Percentiles rank a stretch among this genome's conserved stretches.
phyloP scores from a whole-genome alignment of 2,888 invertebrate genomes.

The Volucella zonaria region DNA sequence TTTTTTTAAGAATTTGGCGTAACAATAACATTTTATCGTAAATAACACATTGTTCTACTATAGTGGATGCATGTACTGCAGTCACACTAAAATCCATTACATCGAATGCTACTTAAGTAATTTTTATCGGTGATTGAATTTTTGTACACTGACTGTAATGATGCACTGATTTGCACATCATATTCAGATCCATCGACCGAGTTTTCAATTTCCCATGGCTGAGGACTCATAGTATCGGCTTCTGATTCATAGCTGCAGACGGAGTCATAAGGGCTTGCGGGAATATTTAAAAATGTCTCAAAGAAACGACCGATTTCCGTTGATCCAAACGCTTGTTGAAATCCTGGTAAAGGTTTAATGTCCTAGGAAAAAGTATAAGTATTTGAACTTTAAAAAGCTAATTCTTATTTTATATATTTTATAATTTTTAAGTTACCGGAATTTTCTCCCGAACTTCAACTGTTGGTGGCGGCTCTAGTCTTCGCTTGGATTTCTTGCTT shows the following conservation, averaged over 20 bases:
- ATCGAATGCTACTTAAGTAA: conserved; percentile 76
- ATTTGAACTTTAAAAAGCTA: neutral
- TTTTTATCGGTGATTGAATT: conserved; percentile 70
- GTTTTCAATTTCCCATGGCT: conserved; percentile 76
- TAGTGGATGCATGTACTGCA: neutral
- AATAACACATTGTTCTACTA: neutral
- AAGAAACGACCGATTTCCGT: conserved; percentile 93
- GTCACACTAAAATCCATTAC: conserved; percentile 75
- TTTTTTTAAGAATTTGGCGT: conserved; percentile 50
- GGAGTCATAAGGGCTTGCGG: conserved; percentile 78
- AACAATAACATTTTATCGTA: conserved; percentile 45
- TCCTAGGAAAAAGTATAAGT: conserved; percentile 75
- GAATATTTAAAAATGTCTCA: conserved; percentile 85
- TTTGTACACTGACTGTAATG: conserved; percentile 75
- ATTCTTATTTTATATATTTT: neutral
- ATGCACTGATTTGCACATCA: conserved; percentile 76
- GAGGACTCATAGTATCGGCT: conserved; percentile 76
- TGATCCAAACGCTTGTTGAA: conserved; percentile 93
- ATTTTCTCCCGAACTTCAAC: conserved; percentile 78
- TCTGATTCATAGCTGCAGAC: conserved; percentile 74
- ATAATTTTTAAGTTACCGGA: conserved; percentile 75
- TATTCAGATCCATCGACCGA: conserved; percentile 76
- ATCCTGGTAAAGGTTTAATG: conserved; percentile 87
- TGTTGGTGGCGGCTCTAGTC: conserved; percentile 56
- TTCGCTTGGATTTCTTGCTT: conserved; percentile 80